These are phyloP conservation scores for Haliclona indistincta DNA, from an alignment of 37 sponge, comb jelly and placozoan species.

Conservation along the genomic window DNA sequence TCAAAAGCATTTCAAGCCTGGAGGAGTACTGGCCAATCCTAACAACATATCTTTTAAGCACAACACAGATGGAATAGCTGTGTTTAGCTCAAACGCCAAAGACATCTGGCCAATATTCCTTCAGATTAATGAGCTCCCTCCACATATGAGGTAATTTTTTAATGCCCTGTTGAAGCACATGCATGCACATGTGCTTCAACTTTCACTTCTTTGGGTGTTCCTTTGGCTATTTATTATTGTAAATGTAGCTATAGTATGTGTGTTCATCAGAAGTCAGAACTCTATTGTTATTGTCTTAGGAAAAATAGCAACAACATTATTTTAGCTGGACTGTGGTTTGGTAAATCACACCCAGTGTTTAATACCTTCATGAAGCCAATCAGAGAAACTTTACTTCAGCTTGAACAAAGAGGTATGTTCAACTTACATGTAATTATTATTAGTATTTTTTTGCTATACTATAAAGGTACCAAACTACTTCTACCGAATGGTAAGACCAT, in stretches of 20 bases:
- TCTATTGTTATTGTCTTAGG: too few relatives aligned
- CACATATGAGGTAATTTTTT: slow-evolving; percentile 33
- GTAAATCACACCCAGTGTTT: not conserved
- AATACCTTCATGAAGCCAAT: not conserved
- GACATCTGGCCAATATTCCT: slow-evolving; percentile 38
- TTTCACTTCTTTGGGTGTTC: too few relatives aligned
- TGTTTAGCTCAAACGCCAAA: slow-evolving; percentile 22
- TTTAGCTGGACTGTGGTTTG: not conserved
- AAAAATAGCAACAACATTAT: too few relatives aligned
- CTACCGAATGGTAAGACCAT: too few relatives aligned
- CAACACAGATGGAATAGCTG: slow-evolving; percentile 38
- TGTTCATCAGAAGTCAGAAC: too few relatives aligned
- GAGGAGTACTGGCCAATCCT: slow-evolving; percentile 2
- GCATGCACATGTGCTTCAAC: too few relatives aligned
- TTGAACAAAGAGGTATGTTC: not conserved
- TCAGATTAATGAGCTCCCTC: slow-evolving; percentile 33
- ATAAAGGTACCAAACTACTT: too few relatives aligned
- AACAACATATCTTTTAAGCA: slow-evolving; percentile 22
- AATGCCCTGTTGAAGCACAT: too few relatives aligned
- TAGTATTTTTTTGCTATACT: too few relatives aligned
- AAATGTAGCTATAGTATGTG: too few relatives aligned
- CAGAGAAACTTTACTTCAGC: not conserved
- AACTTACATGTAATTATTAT: too few relatives aligned
- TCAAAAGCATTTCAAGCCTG: not conserved
- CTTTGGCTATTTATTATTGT: too few relatives aligned